Conservation (phyloP, 2,113 vertebrate species). For the Leuciscus idus region DNA sequence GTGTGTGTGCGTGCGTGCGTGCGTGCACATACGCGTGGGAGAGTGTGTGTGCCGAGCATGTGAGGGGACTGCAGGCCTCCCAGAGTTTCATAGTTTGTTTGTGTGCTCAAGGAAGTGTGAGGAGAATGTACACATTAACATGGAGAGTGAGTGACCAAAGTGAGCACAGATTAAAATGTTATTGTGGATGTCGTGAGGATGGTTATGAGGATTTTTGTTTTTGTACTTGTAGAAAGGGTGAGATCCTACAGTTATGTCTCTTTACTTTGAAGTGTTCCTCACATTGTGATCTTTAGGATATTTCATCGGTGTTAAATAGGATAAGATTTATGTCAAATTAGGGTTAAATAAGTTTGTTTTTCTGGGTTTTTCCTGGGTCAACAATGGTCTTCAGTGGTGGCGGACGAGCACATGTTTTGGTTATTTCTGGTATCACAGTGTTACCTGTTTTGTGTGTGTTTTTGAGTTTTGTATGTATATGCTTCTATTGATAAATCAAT, state of each 20-base stretch:
- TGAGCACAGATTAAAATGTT: background rate
- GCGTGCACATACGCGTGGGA: background rate
- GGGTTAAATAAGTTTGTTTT: background rate
- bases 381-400: background rate
- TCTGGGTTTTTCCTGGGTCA: background rate
- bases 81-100: constrained; percentile 34
- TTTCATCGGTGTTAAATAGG: background rate
- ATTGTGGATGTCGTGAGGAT: background rate
- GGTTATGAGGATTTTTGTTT: background rate
- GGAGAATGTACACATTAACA: background rate
- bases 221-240: background rate
- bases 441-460: background rate
- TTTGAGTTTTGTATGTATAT: background rate
- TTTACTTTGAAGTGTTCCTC: background rate
- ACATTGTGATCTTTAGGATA: background rate
- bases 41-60: constrained; percentile 10
- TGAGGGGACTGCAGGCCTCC: constrained; percentile 17
- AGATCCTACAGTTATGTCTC: too few relatives aligned
- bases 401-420: background rate
- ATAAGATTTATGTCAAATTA: background rate
- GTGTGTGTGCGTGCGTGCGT: background rate
- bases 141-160: constrained; percentile 15
- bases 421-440: background rate
- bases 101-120: background rate
- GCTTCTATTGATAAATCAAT: background rate